Percentiles rank a stretch among this genome's conserved stretches.
Evolutionary conservation across 2,113 vertebrate genomes (phyloP).

Genomic region (Marmota monax): DNA sequence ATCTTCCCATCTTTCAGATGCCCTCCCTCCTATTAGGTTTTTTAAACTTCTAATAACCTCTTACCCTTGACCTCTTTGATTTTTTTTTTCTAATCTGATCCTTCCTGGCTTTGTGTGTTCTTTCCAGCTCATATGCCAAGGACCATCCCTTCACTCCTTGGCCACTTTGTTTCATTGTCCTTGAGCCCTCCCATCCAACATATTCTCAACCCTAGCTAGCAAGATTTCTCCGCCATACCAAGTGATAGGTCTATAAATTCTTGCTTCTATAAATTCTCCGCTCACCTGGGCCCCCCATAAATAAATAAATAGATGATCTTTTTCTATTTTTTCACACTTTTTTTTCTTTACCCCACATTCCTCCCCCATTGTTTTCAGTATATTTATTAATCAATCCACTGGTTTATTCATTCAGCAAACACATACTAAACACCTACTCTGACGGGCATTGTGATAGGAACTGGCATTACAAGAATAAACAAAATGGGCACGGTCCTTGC

Average conservation of each 20-base stretch:
- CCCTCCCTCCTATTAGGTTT: not conserved
- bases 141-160: not conserved
- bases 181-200: not conserved
- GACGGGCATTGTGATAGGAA: not conserved
- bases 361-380: constrained; percentile 44
- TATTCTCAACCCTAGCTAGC: constrained; percentile 9
- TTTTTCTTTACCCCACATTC: not conserved
- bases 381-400: not conserved
- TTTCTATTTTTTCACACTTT: constrained; percentile 37
- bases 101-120: not conserved
- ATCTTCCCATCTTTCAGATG: not conserved
- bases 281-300: constrained; percentile 21
- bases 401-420: constrained; percentile 34
- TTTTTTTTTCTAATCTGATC: constrained; percentile 46
- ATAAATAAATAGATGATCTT: constrained; percentile 34
- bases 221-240: constrained; percentile 33
- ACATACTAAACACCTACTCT: constrained; percentile 13
- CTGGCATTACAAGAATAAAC: constrained; percentile 20
- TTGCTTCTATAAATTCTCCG: constrained; percentile 48
- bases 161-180: not conserved
- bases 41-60: constrained; percentile 6
- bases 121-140: not conserved
- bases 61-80: constrained; percentile 50
- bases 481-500: not conserved
- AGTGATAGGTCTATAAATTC: constrained; percentile 53